Evolutionary conservation across 2,888 invertebrate genomes (phyloP), one percentile per base, ranked within the genome.

Genomic region (Beris morrisii): DNA sequence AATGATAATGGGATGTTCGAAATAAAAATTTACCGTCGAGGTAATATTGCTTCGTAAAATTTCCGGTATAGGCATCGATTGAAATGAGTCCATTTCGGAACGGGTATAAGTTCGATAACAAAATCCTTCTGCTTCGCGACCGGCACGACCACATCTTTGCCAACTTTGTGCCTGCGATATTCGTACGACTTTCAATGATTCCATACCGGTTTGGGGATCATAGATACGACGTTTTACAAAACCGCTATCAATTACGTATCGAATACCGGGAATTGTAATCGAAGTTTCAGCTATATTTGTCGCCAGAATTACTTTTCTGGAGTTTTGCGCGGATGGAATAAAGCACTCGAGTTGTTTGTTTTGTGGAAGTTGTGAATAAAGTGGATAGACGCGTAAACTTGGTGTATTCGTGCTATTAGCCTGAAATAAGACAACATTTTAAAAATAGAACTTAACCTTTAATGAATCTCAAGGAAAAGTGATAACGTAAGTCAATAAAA

Each of bases 211-310:
- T 28, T 84, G 82, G 0, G 92, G 87, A 76, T 92, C 91, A 82
- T 90, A 94, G 5, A 89, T 86, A 87, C 91, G 90, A 71, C 89
- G 88, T 83, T 97, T 97, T 0, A 96, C 95, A 79, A 91, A 90
- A 0, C 97, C 97, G 66, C 92, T 88, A 76, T 97, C 97, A 66
- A 97, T 89, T 9, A 97, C 94, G 82, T 88, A 92, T 74, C 91
- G 90, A 71, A 97, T 91, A 63, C 93, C 92, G 65, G 91, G 91
- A 73, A 99, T 97, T 0, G 98, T 99, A 32, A 99, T 87, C 3
- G 97, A 98, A 0, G 98, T 95, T 83, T 99, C 99, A 0, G 99
- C 98, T 70, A 99, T 93, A 79, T 99, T 99, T 38, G 99, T 99
- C 5, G 97, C 90, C 57, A 99, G 84, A 32, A 99, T 89, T 30